These are phyloP conservation scores for Callocephalon fimbriatum DNA, from an alignment of 2,113 vertebrate genomes.

Conservation along the genomic window DNA sequence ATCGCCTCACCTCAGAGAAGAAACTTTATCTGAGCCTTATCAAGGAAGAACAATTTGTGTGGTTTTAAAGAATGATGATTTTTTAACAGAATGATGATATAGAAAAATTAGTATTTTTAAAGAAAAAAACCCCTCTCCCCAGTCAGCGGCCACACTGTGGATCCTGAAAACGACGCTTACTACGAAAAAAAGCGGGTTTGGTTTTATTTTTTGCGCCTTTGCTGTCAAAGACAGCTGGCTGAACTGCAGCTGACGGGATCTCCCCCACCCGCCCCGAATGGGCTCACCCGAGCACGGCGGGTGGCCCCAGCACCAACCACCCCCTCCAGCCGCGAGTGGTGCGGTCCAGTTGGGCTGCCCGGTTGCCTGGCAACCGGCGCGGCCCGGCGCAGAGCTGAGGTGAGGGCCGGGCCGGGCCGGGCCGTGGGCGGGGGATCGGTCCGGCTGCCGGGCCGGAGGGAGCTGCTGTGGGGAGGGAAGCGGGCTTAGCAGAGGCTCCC, in stretches of 20 bases:
- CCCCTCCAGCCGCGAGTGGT: not conserved
- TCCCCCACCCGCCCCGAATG: not conserved
- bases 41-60: not conserved
- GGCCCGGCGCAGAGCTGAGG: not conserved
- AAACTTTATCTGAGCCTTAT: not conserved
- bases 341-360: not conserved
- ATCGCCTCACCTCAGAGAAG: not conserved
- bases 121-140: too few species aligned
- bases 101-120: not conserved
- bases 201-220: not conserved
- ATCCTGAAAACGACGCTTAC: not conserved
- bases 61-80: not conserved
- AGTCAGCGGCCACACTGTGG: not conserved
- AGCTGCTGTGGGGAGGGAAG: not conserved
- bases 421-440: not conserved
- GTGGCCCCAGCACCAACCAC: fast-evolving
- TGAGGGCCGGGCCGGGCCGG: not conserved
- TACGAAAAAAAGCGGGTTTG: fast-evolving
- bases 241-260: fast-evolving
- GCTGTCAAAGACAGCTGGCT: fast-evolving
- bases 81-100: not conserved
- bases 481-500: not conserved
- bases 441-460: not conserved
- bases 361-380: not conserved
- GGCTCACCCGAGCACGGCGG: not conserved